These are phyloP conservation scores for Tachina fera DNA, from an alignment of 2,888 invertebrate species.

Conservation along the genomic window DNA sequence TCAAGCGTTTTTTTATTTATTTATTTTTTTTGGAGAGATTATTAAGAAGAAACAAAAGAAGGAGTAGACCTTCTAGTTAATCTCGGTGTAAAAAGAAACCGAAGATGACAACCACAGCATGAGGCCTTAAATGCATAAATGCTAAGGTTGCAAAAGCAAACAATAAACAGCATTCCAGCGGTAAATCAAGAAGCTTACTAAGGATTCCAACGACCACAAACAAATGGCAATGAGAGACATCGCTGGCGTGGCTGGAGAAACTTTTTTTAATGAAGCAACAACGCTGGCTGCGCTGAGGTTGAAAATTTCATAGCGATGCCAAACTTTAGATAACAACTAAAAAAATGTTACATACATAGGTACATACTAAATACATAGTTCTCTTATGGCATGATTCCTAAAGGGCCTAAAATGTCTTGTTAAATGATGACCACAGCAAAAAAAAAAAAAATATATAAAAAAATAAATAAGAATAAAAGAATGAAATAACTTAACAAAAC, in stretches of 20 bases:
- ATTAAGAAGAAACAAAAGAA: conserved; percentile 43
- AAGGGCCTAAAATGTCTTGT: conserved; percentile 66
- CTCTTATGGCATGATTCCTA: conserved; percentile 67
- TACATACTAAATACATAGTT: background rate
- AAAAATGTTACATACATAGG: background rate
- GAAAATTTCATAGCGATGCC: conserved; percentile 64
- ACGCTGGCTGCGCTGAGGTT: conserved; percentile 39
- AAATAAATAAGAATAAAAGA: background rate
- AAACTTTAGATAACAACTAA: conserved; percentile 66
- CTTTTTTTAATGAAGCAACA: conserved; percentile 24
- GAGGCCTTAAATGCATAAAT: conserved; percentile 68
- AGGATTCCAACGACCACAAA: conserved; percentile 69
- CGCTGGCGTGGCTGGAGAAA: conserved; percentile 52
- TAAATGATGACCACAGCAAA: conserved; percentile 65
- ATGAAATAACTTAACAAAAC: conserved; percentile 20
- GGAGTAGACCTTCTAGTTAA: conserved; percentile 70
- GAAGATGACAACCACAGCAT: conserved; percentile 71
- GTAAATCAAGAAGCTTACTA: conserved; percentile 72
- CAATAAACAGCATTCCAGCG: conserved; percentile 71
- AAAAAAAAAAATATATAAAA: conserved; percentile 9
- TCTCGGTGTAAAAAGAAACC: conserved; percentile 69
- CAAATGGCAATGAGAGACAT: conserved; percentile 45
- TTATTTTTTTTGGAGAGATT: conserved; percentile 31
- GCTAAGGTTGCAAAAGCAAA: conserved; percentile 64
- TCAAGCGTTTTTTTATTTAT: conserved; percentile 14